These are phyloP conservation scores for Garrulus glandarius DNA, from an alignment of 2,797 vertebrate genomes.

Conservation along the genomic window DNA sequence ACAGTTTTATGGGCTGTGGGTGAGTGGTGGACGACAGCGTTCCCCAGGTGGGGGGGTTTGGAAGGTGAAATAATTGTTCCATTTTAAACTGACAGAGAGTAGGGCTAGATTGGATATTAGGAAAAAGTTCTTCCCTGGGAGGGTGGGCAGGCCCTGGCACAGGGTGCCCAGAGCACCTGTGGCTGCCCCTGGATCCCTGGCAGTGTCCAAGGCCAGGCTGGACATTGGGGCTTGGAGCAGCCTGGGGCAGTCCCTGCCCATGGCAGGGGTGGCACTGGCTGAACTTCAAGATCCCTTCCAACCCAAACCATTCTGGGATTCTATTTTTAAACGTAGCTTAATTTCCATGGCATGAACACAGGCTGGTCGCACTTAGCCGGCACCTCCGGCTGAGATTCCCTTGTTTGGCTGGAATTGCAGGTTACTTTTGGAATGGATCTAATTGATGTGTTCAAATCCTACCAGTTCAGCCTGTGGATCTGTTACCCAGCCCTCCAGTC, in stretches of 20 bases:
- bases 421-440: not conserved
- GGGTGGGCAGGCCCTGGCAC: not conserved
- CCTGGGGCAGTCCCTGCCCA: not conserved
- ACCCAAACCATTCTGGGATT: not conserved
- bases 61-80: not conserved
- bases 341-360: not conserved
- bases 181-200: not conserved
- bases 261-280: fast-evolving
- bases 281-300: fast-evolving
- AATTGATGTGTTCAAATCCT: not conserved
- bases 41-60: not conserved
- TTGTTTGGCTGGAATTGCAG: not conserved
- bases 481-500: not conserved
- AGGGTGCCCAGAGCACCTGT: not conserved
- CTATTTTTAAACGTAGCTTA: fast-evolving
- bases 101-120: not conserved
- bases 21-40: fast-evolving
- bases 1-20: not conserved
- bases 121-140: fast-evolving
- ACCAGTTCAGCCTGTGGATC: not conserved
- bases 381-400: not conserved
- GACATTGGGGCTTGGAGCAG: fast-evolving
- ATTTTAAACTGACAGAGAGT: not conserved
- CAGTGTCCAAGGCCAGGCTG: not conserved
- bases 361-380: fast-evolving